phyloP scores from a whole-genome alignment of 2,888 invertebrate species.

The Sminthurinus aureus region DNA sequence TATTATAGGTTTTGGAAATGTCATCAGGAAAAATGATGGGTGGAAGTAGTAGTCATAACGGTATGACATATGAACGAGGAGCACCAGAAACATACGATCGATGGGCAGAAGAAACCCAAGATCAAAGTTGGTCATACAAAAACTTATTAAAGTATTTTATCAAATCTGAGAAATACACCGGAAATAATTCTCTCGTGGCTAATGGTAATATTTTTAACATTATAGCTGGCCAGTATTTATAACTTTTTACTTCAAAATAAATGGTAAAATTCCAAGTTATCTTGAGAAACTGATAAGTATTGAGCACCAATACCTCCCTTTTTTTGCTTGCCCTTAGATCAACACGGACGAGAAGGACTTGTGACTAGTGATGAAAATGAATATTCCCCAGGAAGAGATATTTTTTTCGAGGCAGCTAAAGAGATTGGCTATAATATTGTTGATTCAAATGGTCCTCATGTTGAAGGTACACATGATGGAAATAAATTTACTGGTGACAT shows the following conservation, averaged over 20 bases:
- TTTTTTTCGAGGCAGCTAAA: slow-evolving; percentile 3
- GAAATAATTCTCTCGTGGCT: background rate
- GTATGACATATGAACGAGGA: background rate
- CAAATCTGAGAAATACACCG: background rate
- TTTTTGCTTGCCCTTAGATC: background rate
- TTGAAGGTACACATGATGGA: slow-evolving; percentile 6
- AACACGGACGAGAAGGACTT: background rate
- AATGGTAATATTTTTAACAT: background rate
- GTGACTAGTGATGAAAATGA: background rate
- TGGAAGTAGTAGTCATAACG: background rate
- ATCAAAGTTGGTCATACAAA: background rate
- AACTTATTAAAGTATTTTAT: background rate
- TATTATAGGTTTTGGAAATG: background rate
- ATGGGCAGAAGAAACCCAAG: background rate
- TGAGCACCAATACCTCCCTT: background rate
- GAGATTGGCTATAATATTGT: slow-evolving; percentile 26
- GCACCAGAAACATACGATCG: background rate
- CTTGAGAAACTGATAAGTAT: background rate
- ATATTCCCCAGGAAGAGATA: background rate
- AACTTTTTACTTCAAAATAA: too few relatives aligned
- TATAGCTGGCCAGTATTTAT: background rate
- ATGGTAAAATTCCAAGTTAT: background rate
- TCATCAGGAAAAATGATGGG: background rate
- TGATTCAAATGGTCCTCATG: slow-evolving; percentile 18
- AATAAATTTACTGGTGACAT: background rate